Evolutionary conservation across 1,140 invertebrate genomes (phyloP), one percentile per base, ranked within the genome.

Genomic region (Mesaphorura yosii): DNA sequence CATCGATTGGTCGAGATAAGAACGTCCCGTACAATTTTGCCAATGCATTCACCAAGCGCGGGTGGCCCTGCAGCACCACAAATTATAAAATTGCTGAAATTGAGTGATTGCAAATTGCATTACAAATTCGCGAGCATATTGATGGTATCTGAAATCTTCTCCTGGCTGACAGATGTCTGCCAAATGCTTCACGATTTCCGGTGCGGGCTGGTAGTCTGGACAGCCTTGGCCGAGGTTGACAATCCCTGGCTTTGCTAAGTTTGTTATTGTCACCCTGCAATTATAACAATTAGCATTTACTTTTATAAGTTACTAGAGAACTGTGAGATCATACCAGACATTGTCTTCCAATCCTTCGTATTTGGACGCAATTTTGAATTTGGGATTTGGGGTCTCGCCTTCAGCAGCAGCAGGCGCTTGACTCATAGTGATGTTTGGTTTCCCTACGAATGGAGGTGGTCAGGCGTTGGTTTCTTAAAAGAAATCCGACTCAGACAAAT

Each of bases 151-250:
- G 19, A 55, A 51, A 40, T 58, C 48, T 6, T 57, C 31, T 19
- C 53, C 52, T 42, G 48, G 19, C 6, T 50, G 34, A 55, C 61
- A 63, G 26, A 38, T 34, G 37, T 59, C 54, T 1, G 53, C 39
- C 52, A 63, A 50, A 28, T 59, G 46, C 19, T 53, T 50, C 3
- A 63, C 44, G 12, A 63, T 58, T 28, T 40, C 25, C 44, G 57
- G 48, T 7, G 61, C 61, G 5, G 61, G 61, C 51, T 55, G 49
- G 31, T 60, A 63, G 37, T 63, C 60, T 0, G 94, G 92, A 72
- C 97, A 98, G 2, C 95, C 95, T 78, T 98, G 93, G 0, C 95
- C 95, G 29, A 98, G 75, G 72, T 98, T 98, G 12, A 94, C 67
- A 1, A 93, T 89, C 64, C 96, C 90, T 64, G 89, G 78, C 62